Evolutionary conservation across 2,888 invertebrate genomes (phyloP), one percentile per base, ranked within the genome.

Genomic region (Adelphocoris suturalis): DNA sequence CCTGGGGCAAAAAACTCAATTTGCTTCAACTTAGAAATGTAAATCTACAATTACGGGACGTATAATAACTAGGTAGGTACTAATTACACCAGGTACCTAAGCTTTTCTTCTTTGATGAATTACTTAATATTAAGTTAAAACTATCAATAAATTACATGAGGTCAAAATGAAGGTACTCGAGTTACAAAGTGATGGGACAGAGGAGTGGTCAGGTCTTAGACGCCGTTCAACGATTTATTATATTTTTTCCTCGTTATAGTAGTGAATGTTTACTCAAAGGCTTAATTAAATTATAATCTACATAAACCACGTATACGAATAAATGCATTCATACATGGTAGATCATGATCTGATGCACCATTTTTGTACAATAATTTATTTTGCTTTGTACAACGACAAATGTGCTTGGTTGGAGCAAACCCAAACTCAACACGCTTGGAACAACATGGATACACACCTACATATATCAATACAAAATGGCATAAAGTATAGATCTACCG

Each of bases 81-180:
- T 16, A n/a, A 57, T n/a, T 57, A 57, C 57, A n/a, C 16, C 16
- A 57, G 57, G 57, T 57, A 57, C 57, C 57, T 57, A 16, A 0
- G 57, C n/a, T 57, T 57, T 57, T 7, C 37, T 37, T 37, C 37
- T 4, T 37, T 37, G 37, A n/a, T 57, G 57, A 57, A 12, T 37
- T n/a, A n/a, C n/a, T n/a, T 57, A 55, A 57, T 57, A 57, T 57
- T n/a, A 57, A n/a, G 16, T 57, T 16, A 57, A 7, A 57, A n/a
- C 16, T 57, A 57, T n/a, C 5, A 57, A 57, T 57, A 57, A 57
- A 57, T 57, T 57, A 57, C 57, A n/a, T n/a, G 57, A n/a, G n/a
- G 57, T 57, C 57, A n/a, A 57, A n/a, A 57, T n/a, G n/a, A 57
- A 57, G 57, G 57, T 57, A 57, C 16, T 57, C 16, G 52, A 7